A percentile compares a stretch with the other conserved stretches of the same genome.
Conservation (phyloP, 2,888 invertebrate species). For the Chesias legatella region DNA sequence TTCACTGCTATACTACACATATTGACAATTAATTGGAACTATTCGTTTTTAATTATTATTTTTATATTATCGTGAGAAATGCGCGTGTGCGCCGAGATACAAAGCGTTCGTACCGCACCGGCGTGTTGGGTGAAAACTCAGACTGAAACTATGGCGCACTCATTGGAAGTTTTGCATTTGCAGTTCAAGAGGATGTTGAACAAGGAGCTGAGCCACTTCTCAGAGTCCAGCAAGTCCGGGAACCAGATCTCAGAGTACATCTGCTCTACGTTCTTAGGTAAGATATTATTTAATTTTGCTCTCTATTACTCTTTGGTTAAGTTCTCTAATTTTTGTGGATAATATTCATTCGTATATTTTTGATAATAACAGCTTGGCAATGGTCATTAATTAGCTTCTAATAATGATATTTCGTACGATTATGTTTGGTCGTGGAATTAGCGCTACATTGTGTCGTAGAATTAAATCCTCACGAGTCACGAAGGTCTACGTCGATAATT, state of each 20-base stretch:
- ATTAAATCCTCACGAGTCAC: conserved; percentile 1
- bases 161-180: conserved; percentile 71
- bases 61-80: conserved; percentile 55
- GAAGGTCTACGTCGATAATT: conserved; percentile 10
- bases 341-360: too few species aligned
- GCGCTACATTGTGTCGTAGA: background rate
- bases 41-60: conserved; percentile 29
- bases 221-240: conserved; percentile 98
- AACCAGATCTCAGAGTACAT: conserved; percentile 99
- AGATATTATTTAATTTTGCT: conserved; percentile 61
- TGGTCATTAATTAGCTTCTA: too few species aligned
- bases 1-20: conserved; percentile 6
- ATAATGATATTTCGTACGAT: too few species aligned
- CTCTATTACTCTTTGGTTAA: too few species aligned
- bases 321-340: too few species aligned
- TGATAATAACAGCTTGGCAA: too few species aligned
- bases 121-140: conserved; percentile 63
- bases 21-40: conserved; percentile 26
- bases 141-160: conserved; percentile 62
- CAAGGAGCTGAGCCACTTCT: conserved; percentile 99
- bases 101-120: conserved; percentile 57
- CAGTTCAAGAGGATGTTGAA: conserved; percentile 99
- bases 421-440: background rate
- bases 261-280: conserved; percentile 99
- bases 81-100: conserved; percentile 72